Base-by-base conservation (phyloP, 2,113 vertebrate species). In the Nothocercus julius region DNA sequence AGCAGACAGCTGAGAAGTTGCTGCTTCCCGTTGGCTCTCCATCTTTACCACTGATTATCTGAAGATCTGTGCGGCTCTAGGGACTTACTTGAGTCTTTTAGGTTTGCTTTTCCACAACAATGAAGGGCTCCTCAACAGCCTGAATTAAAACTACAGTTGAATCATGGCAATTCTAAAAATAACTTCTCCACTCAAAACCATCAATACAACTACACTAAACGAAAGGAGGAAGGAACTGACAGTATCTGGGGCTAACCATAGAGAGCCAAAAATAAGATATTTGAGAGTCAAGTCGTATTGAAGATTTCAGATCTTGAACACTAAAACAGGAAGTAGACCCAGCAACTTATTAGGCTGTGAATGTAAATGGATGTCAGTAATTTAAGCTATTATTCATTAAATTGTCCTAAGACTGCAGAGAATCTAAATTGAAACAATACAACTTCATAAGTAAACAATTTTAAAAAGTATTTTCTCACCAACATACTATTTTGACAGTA, bases 401-500 rank as follows among this genome's bases (percentile, higher is more conserved):
- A 24, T 5, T 63, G 19, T 25, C 82, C 80, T 61, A 73, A 67
- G 89, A 59, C 8, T 44, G 36, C 64, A 94, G 19, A 78, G 64
- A 89, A 56, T 53, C 14, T 42, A 47, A 89, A 53, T 45, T 15
- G 8, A 49, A 72, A 75, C 9, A 47, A 0, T 9, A 45, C 17
- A 92, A 16, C 19, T 86, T 75, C 64, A 64, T 6, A 82, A 90
- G 69, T 0, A 2, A 90, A 72, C 5, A n/a, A 54, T 56, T 56
- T 56, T 17, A 79, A 72, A n/a, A 68, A 69, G 12, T 53, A 72
- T 91, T 94, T 87, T 96, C 99, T 99, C 97, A 99, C 99, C 98
- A 99, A 92, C 97, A 98, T 98, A 96, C 88, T 99, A 97, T 97
- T 99, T 93, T 98, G 98, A 97, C 99, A 99, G 93, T 99, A 98